These are phyloP conservation scores for Clarias laeviceps DNA, from an alignment of 2,797 vertebrate species.

Conservation along the genomic window DNA sequence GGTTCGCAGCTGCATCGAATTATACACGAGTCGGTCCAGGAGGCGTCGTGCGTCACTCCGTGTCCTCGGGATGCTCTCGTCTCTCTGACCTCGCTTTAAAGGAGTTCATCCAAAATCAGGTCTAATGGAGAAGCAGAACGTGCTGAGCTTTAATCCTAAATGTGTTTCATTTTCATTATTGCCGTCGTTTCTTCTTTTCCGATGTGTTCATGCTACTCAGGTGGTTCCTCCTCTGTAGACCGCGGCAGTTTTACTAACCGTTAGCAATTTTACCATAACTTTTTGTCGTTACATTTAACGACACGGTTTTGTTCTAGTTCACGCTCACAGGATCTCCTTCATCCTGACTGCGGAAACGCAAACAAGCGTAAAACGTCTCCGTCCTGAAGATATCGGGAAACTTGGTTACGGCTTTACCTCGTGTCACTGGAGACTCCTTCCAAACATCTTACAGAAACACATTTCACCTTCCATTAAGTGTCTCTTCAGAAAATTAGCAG, in stretches of 20 bases:
- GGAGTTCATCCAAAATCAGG: background rate
- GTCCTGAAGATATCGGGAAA: background rate
- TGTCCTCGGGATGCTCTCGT: constrained; percentile 12
- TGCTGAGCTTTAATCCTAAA: background rate
- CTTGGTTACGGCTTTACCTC: background rate
- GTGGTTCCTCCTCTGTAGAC: background rate
- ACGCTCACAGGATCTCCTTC: background rate
- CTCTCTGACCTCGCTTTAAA: constrained; percentile 1
- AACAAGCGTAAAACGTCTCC: background rate
- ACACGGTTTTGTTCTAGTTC: background rate
- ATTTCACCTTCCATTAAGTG: too few species aligned
- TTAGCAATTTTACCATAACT: too few species aligned
- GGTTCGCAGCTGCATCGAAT: constrained; percentile 46
- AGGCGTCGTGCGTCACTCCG: constrained; percentile 10
- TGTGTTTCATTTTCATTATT: background rate
- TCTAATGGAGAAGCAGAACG: constrained; percentile 5
- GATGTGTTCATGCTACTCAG: background rate
- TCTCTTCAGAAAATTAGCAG: too few species aligned
- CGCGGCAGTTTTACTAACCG: background rate
- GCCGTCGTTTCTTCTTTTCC: background rate
- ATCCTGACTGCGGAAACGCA: background rate
- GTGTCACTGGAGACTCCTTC: background rate
- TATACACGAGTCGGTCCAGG: constrained; percentile 25
- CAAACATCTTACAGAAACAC: background rate
- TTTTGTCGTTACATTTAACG: background rate